Conservation (phyloP, 2,888 invertebrate genomes). For the Scaptomyza flava region DNA sequence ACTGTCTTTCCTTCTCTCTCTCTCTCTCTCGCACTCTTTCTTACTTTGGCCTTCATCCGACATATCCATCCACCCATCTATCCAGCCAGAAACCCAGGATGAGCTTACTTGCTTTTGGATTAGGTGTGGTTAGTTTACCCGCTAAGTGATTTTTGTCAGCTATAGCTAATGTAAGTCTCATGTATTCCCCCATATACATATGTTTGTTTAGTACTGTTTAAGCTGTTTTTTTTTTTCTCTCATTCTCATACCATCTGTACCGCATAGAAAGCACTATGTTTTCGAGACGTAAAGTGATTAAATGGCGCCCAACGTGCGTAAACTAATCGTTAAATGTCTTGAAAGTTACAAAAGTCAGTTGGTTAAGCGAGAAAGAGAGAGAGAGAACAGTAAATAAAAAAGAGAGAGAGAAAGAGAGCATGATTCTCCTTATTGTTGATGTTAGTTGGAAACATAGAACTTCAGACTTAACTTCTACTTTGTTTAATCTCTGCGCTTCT, state of each 20-base stretch:
- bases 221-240: not conserved
- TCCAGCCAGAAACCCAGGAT: not conserved
- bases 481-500: not conserved
- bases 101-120: constrained; percentile 34
- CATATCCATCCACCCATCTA: constrained; percentile 1
- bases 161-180: constrained; percentile 47
- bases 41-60: constrained; percentile 12
- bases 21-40: constrained; percentile 15
- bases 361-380: not conserved
- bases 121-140: constrained; percentile 74
- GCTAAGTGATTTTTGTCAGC: constrained; percentile 67
- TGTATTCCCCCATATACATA: constrained; percentile 21
- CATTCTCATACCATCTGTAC: not conserved
- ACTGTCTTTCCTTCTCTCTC: constrained; percentile 11
- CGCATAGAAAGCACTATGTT: constrained; percentile 18
- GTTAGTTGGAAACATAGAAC: not conserved
- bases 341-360: constrained; percentile 28
- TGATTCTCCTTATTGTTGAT: not conserved
- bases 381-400: too few species aligned
- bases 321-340: constrained; percentile 23
- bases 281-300: constrained; percentile 66
- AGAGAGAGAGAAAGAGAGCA: not conserved
- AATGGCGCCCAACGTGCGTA: constrained; percentile 34
- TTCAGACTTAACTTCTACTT: not conserved
- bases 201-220: constrained; percentile 28